A percentile compares a stretch with the other conserved stretches of the same genome.
phyloP scores from a whole-genome alignment of 2,113 vertebrate genomes.

The Dicerorhinus sumatrensis region DNA sequence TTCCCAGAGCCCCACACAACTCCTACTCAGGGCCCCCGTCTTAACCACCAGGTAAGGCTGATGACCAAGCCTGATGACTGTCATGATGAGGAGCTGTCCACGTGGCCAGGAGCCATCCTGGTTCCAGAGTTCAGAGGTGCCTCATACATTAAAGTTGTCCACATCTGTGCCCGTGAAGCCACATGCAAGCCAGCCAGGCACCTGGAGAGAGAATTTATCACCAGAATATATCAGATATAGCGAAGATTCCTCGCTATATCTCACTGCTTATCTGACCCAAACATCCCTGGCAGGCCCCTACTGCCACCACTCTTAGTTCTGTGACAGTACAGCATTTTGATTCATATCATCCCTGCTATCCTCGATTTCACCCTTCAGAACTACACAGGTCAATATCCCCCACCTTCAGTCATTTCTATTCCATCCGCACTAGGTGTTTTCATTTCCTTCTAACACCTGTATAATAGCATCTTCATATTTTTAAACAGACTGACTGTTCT shows the following conservation, averaged over 20 bases:
- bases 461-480: neutral
- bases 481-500: neutral
- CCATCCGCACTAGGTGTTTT: neutral
- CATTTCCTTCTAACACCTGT: neutral
- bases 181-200: neutral
- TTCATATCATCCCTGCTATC: neutral
- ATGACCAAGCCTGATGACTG: rapidly evolving
- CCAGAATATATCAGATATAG: too few relatives aligned
- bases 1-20: neutral
- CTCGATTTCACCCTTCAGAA: neutral
- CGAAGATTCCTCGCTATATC: neutral
- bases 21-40: neutral
- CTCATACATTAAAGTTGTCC: neutral
- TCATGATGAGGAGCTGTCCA: neutral
- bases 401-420: too few relatives aligned
- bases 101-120: neutral
- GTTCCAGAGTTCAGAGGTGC: neutral
- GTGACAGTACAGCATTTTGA: neutral
- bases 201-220: neutral
- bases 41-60: neutral
- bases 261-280: neutral
- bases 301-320: neutral
- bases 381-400: neutral
- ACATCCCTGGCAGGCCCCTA: rapidly evolving
- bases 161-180: neutral